Conservation (phyloP, 2,888 invertebrate genomes). For the Pocota personata region DNA sequence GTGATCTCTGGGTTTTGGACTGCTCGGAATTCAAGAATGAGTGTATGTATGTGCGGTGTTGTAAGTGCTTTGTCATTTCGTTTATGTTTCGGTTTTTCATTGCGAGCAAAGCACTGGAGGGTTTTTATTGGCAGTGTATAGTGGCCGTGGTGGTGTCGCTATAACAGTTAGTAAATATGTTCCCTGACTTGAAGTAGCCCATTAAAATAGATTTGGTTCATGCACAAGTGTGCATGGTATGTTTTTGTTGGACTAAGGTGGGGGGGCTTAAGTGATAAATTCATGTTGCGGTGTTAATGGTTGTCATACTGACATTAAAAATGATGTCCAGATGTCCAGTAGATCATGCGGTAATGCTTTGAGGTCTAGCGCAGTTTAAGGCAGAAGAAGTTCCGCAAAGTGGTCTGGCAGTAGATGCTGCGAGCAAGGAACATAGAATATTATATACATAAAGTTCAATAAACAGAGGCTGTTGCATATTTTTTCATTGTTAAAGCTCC, state of each 20-base stretch:
- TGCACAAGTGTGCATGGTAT: conserved; percentile 32
- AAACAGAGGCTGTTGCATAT: no score
- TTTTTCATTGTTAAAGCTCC: no score
- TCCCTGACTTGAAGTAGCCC: conserved; percentile 47
- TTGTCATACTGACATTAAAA: conserved; percentile 49
- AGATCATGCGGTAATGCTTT: conserved; percentile 10
- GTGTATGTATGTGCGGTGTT: conserved; percentile 42
- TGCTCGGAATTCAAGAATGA: conserved; percentile 23
- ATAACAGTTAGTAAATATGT: conserved; percentile 64
- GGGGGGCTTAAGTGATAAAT: conserved; percentile 47
- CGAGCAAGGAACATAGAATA: no score
- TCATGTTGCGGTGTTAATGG: conserved; percentile 52
- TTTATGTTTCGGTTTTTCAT: conserved; percentile 62
- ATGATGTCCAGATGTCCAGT: conserved; percentile 27
- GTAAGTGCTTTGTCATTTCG: conserved; percentile 66
- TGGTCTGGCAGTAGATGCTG: no score
- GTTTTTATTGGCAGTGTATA: conserved; percentile 51
- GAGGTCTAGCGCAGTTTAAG: conserved; percentile 4
- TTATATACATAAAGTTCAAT: no score
- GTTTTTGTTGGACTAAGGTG: neutral
- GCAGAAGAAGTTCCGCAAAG: neutral
- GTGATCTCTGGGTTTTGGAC: conserved; percentile 33
- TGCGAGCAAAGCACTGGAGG: conserved; percentile 23
- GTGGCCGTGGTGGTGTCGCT: conserved; percentile 40
- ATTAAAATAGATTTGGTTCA: conserved; percentile 66